These are phyloP conservation scores for Planiliza haematocheilus DNA, from an alignment of 2,113 vertebrate species.

Conservation along the genomic window DNA sequence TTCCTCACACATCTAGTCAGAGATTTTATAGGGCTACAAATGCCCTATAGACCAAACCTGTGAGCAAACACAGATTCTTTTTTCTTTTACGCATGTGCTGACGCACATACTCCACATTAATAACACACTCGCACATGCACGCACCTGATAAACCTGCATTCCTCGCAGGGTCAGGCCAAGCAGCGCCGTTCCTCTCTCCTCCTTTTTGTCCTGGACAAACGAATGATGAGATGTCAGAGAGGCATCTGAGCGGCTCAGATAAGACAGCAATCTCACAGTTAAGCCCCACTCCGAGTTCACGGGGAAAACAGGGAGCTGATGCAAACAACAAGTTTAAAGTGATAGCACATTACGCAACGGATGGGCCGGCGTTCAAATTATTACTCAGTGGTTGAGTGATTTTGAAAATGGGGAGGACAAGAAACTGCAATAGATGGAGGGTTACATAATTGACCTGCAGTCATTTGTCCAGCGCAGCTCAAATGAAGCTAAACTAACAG, in stretches of 20 bases:
- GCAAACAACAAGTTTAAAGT: conserved; percentile 46
- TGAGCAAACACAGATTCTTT: conserved; percentile 63
- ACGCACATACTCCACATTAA: conserved; percentile 44
- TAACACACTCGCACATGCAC: conserved; percentile 51
- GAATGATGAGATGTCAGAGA: conserved; percentile 74
- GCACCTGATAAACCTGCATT: conserved; percentile 93
- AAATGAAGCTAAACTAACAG: conserved; percentile 20
- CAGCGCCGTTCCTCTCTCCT: conserved; percentile 85
- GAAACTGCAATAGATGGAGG: conserved; percentile 27
- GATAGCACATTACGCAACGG: conserved; percentile 48
- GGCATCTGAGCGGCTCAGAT: conserved; percentile 71
- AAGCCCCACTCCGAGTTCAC: conserved; percentile 23
- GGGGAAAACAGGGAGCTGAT: conserved; percentile 32
- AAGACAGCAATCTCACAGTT: conserved; percentile 56
- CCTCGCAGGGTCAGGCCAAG: conserved; percentile 92
- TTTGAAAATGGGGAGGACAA: conserved; percentile 49
- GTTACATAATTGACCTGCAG: conserved; percentile 46
- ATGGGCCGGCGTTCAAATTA: conserved; percentile 51
- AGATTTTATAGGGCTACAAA: conserved; percentile 45
- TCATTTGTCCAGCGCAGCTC: conserved; percentile 28
- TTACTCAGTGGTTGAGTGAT: conserved; percentile 48
- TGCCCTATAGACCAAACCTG: conserved; percentile 29
- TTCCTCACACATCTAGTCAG: conserved; percentile 74
- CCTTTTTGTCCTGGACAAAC: conserved; percentile 90
- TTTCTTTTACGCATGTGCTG: conserved; percentile 10